A percentile compares a stretch with the other conserved stretches of the same genome.
Conservation (phyloP, 2,888 invertebrate genomes). For the Molanna angustata region DNA sequence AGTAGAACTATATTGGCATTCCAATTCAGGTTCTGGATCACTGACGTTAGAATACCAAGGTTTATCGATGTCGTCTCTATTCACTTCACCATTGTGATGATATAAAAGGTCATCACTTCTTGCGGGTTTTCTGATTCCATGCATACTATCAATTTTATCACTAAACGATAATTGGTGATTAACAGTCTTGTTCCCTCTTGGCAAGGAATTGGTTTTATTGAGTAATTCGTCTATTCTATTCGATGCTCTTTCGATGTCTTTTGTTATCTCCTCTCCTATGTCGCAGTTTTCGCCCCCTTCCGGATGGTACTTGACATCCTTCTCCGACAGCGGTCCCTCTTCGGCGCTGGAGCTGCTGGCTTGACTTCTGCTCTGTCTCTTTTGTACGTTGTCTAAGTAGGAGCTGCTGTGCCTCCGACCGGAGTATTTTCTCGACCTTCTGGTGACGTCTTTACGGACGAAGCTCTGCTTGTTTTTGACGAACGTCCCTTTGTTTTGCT, state of each 20-base stretch:
- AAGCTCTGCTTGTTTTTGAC: conserved; percentile 59
- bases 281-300: conserved; percentile 56
- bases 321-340: conserved; percentile 37
- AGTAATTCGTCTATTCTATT: conserved; percentile 56
- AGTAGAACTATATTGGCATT: conserved; percentile 35
- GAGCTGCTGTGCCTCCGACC: conserved; percentile 49
- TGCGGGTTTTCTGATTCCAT: conserved; percentile 54
- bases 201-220: conserved; percentile 43
- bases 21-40: conserved; percentile 51
- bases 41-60: conserved; percentile 56
- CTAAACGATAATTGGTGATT: conserved; percentile 45
- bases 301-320: conserved; percentile 48
- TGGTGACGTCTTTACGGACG: conserved; percentile 50
- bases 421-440: conserved; percentile 53
- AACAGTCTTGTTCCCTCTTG: conserved; percentile 40
- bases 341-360: conserved; percentile 46
- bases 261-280: conserved; percentile 55
- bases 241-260: conserved; percentile 56
- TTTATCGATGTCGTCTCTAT: conserved; percentile 40
- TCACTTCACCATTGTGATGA: conserved; percentile 32
- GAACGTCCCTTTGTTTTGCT: conserved; percentile 49
- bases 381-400: conserved; percentile 43
- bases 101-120: conserved; percentile 48
- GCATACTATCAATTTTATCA: conserved; percentile 56
- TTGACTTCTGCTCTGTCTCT: conserved; percentile 43